phyloP scores from a whole-genome alignment of 2,888 invertebrate genomes.

The Prenolepis imparis region DNA sequence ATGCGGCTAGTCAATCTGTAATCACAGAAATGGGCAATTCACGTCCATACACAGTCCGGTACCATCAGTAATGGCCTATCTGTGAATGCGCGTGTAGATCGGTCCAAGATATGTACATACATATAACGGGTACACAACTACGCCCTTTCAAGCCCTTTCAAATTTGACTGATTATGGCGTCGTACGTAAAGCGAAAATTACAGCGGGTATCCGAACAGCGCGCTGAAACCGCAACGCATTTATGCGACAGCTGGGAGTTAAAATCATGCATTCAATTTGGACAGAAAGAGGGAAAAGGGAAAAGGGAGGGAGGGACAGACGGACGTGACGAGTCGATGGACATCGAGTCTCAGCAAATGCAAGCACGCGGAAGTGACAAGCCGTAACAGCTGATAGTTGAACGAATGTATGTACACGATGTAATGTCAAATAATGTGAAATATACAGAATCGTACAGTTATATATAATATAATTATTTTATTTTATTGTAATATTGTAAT shows the following conservation, averaged over 20 bases:
- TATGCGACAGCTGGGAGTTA: conserved; percentile 52
- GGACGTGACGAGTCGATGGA: conserved; percentile 13
- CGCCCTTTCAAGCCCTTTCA: conserved; percentile 47
- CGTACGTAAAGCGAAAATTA: conserved; percentile 65
- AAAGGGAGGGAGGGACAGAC: not conserved
- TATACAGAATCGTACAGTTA: not conserved
- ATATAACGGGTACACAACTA: conserved; percentile 32
- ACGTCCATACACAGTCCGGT: conserved; percentile 44
- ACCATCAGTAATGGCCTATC: conserved; percentile 66
- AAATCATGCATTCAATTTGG: conserved; percentile 62
- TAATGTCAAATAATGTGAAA: not conserved
- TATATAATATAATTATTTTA: too few species aligned
- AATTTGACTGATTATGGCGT: conserved; percentile 54
- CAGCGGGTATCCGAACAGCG: conserved; percentile 27
- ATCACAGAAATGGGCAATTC: conserved; percentile 72
- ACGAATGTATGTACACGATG: not conserved
- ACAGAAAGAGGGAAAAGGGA: not conserved
- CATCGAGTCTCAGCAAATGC: conserved; percentile 28
- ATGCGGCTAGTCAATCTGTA: conserved; percentile 69
- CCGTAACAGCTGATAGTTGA: not conserved
- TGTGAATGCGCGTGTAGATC: conserved; percentile 45
- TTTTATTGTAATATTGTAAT: too few species aligned
- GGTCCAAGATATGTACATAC: conserved; percentile 56
- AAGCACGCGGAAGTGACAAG: not conserved
- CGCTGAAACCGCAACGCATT: conserved; percentile 57